phyloP scores from a whole-genome alignment of 2,888 invertebrate species.

The Cephus sareptanus region DNA sequence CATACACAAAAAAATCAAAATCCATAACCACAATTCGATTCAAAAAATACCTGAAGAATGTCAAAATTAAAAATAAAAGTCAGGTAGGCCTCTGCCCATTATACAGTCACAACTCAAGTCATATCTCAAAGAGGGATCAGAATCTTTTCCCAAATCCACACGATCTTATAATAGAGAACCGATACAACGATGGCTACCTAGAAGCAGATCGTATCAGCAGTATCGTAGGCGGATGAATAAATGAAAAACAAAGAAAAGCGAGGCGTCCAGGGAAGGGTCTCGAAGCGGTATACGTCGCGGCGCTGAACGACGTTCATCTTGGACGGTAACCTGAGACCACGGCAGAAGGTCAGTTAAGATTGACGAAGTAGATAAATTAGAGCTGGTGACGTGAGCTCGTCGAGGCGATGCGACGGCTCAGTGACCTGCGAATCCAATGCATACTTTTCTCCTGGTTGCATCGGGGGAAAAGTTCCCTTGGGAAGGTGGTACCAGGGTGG shows the following conservation, averaged over 20 bases:
- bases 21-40: no score
- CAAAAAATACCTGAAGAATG: no score
- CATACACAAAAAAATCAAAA: no score
- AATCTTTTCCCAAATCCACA: not conserved
- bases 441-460: conserved; percentile 43
- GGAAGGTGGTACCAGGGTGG: not conserved
- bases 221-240: conserved; percentile 22
- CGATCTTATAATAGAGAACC: not conserved
- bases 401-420: conserved; percentile 62
- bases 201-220: no score
- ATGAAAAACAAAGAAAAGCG: conserved; percentile 43
- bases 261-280: not conserved
- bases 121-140: no score
- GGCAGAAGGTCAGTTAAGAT: conserved; percentile 63
- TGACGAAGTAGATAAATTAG: conserved; percentile 64
- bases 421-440: conserved; percentile 66
- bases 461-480: not conserved
- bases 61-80: no score
- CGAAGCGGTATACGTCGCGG: conserved; percentile 21
- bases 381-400: conserved; percentile 53
- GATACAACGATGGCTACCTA: no score
- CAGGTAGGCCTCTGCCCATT: no score
- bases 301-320: conserved; percentile 36
- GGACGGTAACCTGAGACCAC: conserved; percentile 58
- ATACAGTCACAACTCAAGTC: no score